Evolutionary conservation across 2,113 vertebrate genomes (phyloP).

Genomic region (Picathartes gymnocephalus): DNA sequence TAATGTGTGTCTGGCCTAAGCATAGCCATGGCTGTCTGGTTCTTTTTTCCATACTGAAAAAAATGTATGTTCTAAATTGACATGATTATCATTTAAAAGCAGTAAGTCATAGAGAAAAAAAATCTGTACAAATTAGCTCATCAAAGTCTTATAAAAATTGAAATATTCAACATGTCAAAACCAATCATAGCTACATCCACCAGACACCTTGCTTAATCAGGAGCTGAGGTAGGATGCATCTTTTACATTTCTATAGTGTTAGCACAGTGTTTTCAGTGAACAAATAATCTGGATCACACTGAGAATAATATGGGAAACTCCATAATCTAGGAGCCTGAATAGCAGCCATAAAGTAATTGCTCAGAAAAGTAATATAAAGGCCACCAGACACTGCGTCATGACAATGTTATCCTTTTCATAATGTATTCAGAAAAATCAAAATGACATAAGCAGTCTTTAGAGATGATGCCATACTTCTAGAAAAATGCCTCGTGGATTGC

Average conservation of each 20-base stretch:
- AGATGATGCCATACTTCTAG: not conserved
- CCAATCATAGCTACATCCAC: not conserved
- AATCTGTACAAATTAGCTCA: not conserved
- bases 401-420: not conserved
- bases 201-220: not conserved
- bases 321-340: not conserved
- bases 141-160: not conserved
- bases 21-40: not conserved
- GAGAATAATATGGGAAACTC: not conserved
- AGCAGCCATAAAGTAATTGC: not conserved
- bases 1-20: not conserved
- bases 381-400: constrained; percentile 15
- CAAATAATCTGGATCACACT: not conserved
- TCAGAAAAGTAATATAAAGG: not conserved
- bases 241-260: not conserved
- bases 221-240: not conserved
- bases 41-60: not conserved
- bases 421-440: constrained; percentile 17
- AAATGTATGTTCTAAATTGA: not conserved
- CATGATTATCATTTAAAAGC: not conserved
- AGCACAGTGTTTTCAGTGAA: not conserved
- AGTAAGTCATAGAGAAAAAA: not conserved
- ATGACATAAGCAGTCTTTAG: constrained; percentile 5
- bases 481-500: constrained; percentile 2
- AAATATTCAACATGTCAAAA: not conserved